Evolutionary conservation across 2,797 vertebrate genomes (phyloP).

Genomic region (Chrosomus eos): DNA sequence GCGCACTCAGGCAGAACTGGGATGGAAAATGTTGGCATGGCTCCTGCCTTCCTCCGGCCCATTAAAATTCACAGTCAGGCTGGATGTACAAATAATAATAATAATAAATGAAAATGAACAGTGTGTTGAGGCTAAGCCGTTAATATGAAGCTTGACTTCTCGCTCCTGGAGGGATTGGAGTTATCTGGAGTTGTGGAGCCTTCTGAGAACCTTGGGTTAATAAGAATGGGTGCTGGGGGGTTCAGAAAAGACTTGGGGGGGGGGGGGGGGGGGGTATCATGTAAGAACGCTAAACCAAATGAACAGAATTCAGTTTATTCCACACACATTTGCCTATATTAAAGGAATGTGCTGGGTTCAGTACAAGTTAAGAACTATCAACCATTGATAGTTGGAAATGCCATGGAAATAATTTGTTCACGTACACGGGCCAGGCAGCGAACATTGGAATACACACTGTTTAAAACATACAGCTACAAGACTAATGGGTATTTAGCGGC

Average conservation of each 20-base stretch:
- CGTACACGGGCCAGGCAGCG: too few species aligned
- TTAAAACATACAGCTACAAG: too few species aligned
- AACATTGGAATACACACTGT: not conserved
- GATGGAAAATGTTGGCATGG: constrained; percentile 70
- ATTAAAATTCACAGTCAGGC: constrained; percentile 72
- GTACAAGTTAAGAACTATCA: not conserved
- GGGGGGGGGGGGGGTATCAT: not conserved
- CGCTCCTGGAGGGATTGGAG: constrained; percentile 59
- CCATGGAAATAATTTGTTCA: not conserved
- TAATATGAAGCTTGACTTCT: constrained; percentile 63
- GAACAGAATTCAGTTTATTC: constrained; percentile 40
- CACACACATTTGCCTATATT: constrained; percentile 35
- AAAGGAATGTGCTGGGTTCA: not conserved
- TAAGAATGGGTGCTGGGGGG: constrained; percentile 38
- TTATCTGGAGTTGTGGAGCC: constrained; percentile 50
- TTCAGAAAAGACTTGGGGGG: constrained; percentile 11
- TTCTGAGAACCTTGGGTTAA: constrained; percentile 57
- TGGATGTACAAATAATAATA: constrained; percentile 76
- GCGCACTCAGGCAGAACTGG: constrained; percentile 78
- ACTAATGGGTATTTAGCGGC: not conserved
- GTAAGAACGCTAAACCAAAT: constrained; percentile 4
- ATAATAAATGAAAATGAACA: constrained; percentile 71
- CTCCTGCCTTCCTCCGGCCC: constrained; percentile 65
- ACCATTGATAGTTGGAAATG: not conserved
- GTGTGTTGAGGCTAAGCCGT: constrained; percentile 68